phyloP scores from a whole-genome alignment of 2,888 invertebrate species.

The Sabatieria punctata region DNA sequence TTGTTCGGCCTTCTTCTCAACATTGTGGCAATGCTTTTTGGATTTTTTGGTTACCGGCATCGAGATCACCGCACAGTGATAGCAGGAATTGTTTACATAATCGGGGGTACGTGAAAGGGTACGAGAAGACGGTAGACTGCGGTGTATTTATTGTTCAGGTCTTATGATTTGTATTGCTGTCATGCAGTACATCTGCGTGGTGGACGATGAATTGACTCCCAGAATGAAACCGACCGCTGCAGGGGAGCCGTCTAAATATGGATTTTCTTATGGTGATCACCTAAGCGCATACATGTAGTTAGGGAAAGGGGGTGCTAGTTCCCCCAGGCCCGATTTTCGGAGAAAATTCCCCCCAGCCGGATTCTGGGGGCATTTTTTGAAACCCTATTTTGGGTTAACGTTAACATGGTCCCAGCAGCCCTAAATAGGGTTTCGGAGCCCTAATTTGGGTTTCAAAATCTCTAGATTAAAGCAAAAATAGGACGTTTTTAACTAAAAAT shows the following conservation, averaged over 20 bases:
- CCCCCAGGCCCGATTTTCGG: too few relatives aligned
- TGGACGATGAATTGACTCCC: constrained; percentile 25
- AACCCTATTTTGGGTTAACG: too few relatives aligned
- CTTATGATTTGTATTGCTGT: constrained; percentile 21
- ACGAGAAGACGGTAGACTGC: neutral
- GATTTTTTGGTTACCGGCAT: constrained; percentile 19
- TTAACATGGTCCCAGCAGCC: too few relatives aligned
- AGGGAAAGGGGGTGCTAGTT: too few relatives aligned
- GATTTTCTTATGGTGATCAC: constrained; percentile 1
- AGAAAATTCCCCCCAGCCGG: too few relatives aligned
- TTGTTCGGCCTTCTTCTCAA: constrained; percentile 20
- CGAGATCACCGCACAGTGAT: constrained; percentile 19
- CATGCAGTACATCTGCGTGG: constrained; percentile 28
- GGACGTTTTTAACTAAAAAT: too few relatives aligned
- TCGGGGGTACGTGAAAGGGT: constrained; percentile 17
- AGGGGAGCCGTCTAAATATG: constrained; percentile 1
- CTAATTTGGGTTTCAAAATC: too few relatives aligned
- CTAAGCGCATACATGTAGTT: neutral
- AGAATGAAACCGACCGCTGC: constrained; percentile 4
- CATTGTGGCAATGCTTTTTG: constrained; percentile 19
- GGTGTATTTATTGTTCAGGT: constrained; percentile 12
- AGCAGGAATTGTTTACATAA: constrained; percentile 24
- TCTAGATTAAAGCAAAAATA: too few relatives aligned
- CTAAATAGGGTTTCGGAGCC: too few relatives aligned
- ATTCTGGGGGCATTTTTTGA: too few relatives aligned